Evolutionary conservation across 2,797 vertebrate genomes (phyloP), one percentile per base, ranked within the genome.

Genomic region (Thunnus albacares): DNA sequence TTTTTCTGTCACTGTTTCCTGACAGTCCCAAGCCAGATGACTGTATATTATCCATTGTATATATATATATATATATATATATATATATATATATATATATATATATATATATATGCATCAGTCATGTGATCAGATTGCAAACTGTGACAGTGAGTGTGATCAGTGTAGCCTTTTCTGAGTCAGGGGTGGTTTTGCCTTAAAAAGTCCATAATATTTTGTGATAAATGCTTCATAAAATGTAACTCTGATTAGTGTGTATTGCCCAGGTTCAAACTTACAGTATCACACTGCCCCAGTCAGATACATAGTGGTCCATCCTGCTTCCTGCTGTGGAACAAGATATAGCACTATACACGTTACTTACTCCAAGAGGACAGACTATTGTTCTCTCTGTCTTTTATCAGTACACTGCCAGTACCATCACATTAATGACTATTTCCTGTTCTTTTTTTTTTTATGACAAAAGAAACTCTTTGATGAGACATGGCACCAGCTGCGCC

Each of bases 401-500:
- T 75, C 60, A 77, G 33, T 22, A 70, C 4, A 57, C 17, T 62
- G 51, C 20, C 49, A 69, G 5, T 59, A 52, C 30, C 3, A 3
- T 13, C 52, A 10, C 49, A 69, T 59, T 76, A 61, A 84, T 57
- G 11, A 58, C 18, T 18, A 28, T 69, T 85, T 79, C 47, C 43
- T 58, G 17, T 75, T 84, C 17, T 56, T 85, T 91, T 56, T 56
- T 18, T 14, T 38, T 4, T 68, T 60, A 30, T 90, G 79, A 69
- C 66, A 75, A 68, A 88, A 97, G 94, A 95, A 82, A 33, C 91
- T 99, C 58, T 99, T 99, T 96, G 98, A 99, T 95, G 98, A 97
- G 94, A 94, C 87, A 68, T 99, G 98, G 98, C 98, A 99, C 94
- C 98, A 99, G 73, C 92, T 99, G 70, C 96, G 98, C 26, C 96